These are phyloP conservation scores for Leptoclinus maculatus DNA, from an alignment of 2,797 vertebrate genomes.

Conservation along the genomic window DNA sequence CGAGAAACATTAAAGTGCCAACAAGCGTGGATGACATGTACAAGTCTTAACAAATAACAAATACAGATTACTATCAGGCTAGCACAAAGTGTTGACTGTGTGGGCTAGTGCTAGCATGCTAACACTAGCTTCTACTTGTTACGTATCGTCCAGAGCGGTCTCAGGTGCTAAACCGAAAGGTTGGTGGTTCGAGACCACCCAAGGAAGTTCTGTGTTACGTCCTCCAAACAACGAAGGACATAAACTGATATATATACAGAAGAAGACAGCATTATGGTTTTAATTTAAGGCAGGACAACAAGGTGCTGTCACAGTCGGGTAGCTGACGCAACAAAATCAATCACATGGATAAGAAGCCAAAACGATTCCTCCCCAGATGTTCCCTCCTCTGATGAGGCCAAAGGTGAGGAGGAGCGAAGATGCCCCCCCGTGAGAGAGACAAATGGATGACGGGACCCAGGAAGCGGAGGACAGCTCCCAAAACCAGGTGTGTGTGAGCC, in stretches of 20 bases:
- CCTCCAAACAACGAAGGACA: not conserved
- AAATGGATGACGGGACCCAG: conserved; percentile 55
- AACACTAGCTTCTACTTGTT: not conserved
- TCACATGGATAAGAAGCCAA: conserved; percentile 1
- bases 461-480: conserved; percentile 47
- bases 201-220: not conserved
- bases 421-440: conserved; percentile 13
- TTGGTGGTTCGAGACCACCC: not conserved
- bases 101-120: not conserved
- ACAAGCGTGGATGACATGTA: not conserved
- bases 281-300: not conserved
- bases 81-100: too few relatives aligned
- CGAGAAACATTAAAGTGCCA: not conserved
- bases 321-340: conserved; percentile 13
- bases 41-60: too few relatives aligned
- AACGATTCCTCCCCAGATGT: conserved; percentile 57
- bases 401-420: conserved; percentile 41
- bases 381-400: conserved; percentile 30
- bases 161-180: too few relatives aligned
- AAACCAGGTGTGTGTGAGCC: conserved; percentile 63
- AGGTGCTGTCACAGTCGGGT: not conserved
- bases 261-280: not conserved
- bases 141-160: too few relatives aligned
- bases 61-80: too few relatives aligned
- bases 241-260: not conserved